Evolutionary conservation across 2,113 vertebrate species (phyloP).

Genomic region (Donacobius atricapilla): DNA sequence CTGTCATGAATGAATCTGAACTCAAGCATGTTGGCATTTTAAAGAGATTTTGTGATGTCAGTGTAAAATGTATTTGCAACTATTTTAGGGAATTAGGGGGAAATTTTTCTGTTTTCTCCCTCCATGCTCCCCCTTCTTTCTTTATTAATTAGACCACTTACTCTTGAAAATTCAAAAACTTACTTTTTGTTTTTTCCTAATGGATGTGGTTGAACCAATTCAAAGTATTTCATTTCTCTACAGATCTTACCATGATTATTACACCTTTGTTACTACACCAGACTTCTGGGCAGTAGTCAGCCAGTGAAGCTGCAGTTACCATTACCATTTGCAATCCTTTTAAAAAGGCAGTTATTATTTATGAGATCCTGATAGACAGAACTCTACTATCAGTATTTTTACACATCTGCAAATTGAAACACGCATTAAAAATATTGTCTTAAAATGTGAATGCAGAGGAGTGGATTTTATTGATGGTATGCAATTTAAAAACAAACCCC

Average conservation of each 20-base stretch:
- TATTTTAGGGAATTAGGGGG: not conserved
- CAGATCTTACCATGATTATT: not conserved
- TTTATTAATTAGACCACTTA: not conserved
- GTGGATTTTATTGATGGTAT: not conserved
- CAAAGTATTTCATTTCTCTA: not conserved
- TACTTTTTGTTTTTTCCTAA: not conserved
- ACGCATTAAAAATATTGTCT: rapidly evolving
- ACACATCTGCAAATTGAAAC: not conserved
- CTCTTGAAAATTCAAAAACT: not conserved
- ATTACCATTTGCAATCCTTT: not conserved
- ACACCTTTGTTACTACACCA: not conserved
- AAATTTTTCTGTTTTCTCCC: not conserved
- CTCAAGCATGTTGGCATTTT: not conserved
- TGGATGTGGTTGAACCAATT: not conserved
- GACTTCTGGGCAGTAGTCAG: not conserved
- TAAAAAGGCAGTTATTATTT: not conserved
- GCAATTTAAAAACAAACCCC: constrained; percentile 4
- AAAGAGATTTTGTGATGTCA: not conserved
- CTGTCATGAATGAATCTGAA: not conserved
- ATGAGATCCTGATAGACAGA: not conserved
- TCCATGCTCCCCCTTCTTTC: not conserved
- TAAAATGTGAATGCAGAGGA: not conserved
- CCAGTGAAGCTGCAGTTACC: not conserved
- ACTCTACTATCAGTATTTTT: not conserved
- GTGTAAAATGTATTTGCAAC: not conserved